These are phyloP conservation scores for Drosophila navojoa DNA, from an alignment of 1,140 invertebrate genomes.

Conservation along the genomic window DNA sequence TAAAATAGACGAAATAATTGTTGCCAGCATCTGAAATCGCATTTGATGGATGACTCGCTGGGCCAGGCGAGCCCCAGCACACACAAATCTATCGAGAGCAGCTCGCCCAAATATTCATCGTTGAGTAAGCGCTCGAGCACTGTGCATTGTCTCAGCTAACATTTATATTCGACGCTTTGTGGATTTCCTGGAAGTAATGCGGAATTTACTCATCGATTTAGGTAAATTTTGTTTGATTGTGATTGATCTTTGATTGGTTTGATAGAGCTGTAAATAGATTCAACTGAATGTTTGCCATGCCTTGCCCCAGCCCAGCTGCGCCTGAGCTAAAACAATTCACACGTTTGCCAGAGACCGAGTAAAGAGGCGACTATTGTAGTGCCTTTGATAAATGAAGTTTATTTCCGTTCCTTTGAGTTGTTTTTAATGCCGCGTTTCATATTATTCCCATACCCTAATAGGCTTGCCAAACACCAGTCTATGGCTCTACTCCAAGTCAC, in stretches of 20 bases:
- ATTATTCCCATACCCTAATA: slow-evolving; percentile 9
- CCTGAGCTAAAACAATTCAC: background rate
- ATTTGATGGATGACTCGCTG: slow-evolving; percentile 67
- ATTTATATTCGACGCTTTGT: slow-evolving; percentile 42
- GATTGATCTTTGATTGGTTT: slow-evolving; percentile 70
- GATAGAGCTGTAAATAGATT: slow-evolving; percentile 43
- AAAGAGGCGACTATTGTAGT: background rate
- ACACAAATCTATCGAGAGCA: slow-evolving; percentile 30
- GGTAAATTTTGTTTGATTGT: slow-evolving; percentile 50
- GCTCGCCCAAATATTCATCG: slow-evolving; percentile 44
- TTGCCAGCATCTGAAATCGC: slow-evolving; percentile 56
- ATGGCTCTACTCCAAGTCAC: slow-evolving; percentile 27
- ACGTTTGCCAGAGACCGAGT: background rate
- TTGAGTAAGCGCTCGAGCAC: slow-evolving; percentile 45
- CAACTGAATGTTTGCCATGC: slow-evolving; percentile 1
- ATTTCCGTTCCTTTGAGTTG: background rate
- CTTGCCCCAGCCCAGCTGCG: background rate
- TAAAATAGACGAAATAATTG: slow-evolving; percentile 80
- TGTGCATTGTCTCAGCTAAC: slow-evolving; percentile 44
- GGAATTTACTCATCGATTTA: slow-evolving; percentile 53
- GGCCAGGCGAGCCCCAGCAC: background rate
- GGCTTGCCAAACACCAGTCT: slow-evolving; percentile 15
- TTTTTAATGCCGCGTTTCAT: background rate
- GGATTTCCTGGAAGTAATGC: slow-evolving; percentile 78
- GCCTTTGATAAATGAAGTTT: slow-evolving; percentile 1